These are phyloP conservation scores for Chelidonichthys spinosus DNA, from an alignment of 2,797 vertebrate genomes.

Conservation along the genomic window DNA sequence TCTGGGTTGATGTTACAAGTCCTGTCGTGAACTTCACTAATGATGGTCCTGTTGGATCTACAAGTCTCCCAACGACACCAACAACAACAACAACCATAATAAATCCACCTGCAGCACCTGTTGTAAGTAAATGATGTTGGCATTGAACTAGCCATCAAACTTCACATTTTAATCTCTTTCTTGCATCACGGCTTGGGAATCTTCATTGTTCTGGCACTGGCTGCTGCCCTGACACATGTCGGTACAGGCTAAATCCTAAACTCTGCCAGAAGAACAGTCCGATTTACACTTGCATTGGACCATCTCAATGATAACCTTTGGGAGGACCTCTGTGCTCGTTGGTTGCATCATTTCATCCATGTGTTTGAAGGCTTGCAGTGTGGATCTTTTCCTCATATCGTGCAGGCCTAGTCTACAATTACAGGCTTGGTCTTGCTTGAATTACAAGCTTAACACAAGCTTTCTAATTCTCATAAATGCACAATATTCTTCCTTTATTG, in stretches of 20 bases:
- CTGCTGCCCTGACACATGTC: too few relatives aligned
- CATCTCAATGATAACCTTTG: too few relatives aligned
- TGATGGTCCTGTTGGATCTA: neutral
- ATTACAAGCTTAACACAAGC: neutral
- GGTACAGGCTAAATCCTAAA: too few relatives aligned
- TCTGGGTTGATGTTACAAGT: constrained; percentile 72
- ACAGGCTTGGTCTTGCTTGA: neutral
- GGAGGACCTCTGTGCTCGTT: too few relatives aligned
- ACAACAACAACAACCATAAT: neutral
- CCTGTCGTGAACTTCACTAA: constrained; percentile 32
- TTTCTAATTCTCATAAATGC: neutral
- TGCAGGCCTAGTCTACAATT: neutral
- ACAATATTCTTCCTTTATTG: neutral
- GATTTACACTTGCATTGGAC: too few relatives aligned
- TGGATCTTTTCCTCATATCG: neutral
- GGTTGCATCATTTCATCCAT: too few relatives aligned
- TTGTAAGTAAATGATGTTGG: constrained; percentile 37
- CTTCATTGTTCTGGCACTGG: too few relatives aligned
- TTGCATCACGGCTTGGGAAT: too few relatives aligned
- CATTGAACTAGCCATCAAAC: neutral
- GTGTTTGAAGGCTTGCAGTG: too few relatives aligned
- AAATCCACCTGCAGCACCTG: neutral
- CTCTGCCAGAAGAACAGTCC: too few relatives aligned
- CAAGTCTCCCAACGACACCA: neutral
- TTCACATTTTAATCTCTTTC: too few relatives aligned